Base-by-base conservation (phyloP, 2,113 vertebrate species). In the Gracilinanus agilis region DNA sequence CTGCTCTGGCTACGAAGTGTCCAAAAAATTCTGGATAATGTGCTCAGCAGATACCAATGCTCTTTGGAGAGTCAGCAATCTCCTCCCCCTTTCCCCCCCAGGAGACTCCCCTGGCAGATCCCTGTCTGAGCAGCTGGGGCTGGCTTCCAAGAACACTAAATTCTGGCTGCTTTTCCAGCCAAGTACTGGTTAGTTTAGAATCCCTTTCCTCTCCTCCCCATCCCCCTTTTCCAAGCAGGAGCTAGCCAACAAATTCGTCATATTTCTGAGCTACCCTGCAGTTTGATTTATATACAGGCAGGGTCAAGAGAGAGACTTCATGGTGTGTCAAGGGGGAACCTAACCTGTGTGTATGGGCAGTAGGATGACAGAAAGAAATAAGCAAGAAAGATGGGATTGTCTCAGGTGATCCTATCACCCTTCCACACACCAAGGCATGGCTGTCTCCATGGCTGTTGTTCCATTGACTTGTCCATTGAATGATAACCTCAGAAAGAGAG, bases 141-240 rank as follows among this genome's bases (percentile, higher is more conserved):
- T 90, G 27, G 92, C 97, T 98, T 98, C 98, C 98, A 98, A 98
- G 98, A 98, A 98, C 97, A 97, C 97, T 98, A 97, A 98, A 98
- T 98, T 98, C 98, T 98, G 98, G 97, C 97, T 95, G 96, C 95
- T 21, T 98, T 98, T 98, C 96, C 96, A 97, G 98, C 98, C 98
- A 97, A 97, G 97, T 98, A 96, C 97, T 94, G 97, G 97, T 98
- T 98, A 96, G 98, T 98, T 98, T 97, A 97, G 98, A 97, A 97
- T 95, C 97, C 97, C 98, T 91, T 90, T 21, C 55, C 92, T 55
- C 93, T 90, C 97, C 24, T 54, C 40, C 53, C 54, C 83, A 90
- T 54, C 44, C 53, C 54, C 83, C 92, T 97, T 98, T 97, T 97
- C 4, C 97, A 96, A 97, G 98, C 93, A 91, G 96, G 94, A 98